Evolutionary conservation across 30 jellyfish, hydroid and myxozoan species (phyloP).

Genomic region (Chironex yamaguchii): DNA sequence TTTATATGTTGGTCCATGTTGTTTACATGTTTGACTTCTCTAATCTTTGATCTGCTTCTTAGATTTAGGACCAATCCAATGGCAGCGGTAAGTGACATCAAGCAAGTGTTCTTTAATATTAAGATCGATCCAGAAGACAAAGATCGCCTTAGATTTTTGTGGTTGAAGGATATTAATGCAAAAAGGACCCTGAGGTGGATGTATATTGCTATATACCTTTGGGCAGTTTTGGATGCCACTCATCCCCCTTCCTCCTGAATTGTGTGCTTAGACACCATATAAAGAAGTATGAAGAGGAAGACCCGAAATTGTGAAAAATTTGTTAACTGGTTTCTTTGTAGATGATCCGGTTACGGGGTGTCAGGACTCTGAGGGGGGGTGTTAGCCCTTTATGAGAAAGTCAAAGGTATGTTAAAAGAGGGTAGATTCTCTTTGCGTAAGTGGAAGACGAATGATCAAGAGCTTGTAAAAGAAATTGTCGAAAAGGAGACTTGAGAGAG

Average conservation of each 20-base stretch:
- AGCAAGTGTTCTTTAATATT: not conserved
- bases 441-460: conserved; percentile 16
- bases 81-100: conserved; percentile 27
- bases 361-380: conserved; percentile 1
- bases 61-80: conserved; percentile 14
- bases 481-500: no score
- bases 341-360: conserved; percentile 8
- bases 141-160: conserved; percentile 19
- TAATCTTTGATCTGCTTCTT: conserved; percentile 15
- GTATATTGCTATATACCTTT: no score
- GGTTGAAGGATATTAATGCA: not conserved
- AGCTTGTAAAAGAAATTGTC: no score
- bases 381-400: conserved; percentile 8
- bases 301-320: conserved; percentile 20
- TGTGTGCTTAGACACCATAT: not conserved
- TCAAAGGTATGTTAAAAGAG: no score
- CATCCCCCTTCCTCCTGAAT: not conserved
- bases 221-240: not conserved
- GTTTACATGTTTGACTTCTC: no score
- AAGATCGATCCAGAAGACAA: not conserved
- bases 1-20: no score
- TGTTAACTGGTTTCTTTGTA: not conserved
- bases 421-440: conserved; percentile 1
- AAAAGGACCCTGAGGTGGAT: not conserved
- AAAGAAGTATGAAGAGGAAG: conserved; percentile 20